phyloP scores from a whole-genome alignment of 2,113 vertebrate species.

The Gopherus evgoodei region DNA sequence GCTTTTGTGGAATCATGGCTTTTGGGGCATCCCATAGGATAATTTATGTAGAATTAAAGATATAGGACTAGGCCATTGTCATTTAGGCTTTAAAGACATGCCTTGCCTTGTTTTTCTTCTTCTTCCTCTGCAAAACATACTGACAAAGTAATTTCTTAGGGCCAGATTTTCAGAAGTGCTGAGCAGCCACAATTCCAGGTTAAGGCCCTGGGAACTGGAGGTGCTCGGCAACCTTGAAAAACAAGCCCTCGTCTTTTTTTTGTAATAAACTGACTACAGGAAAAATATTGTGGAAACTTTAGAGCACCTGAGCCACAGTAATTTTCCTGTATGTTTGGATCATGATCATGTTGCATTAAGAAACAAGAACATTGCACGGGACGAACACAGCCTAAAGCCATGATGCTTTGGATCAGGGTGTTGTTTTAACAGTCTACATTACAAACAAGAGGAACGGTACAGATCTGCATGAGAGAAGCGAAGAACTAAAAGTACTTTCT shows the following conservation, averaged over 20 bases:
- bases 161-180: neutral
- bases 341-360: neutral
- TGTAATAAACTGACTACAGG: neutral
- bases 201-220: neutral
- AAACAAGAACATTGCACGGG: neutral
- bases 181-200: neutral
- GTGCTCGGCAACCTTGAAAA: neutral
- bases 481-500: neutral
- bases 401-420: neutral
- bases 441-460: neutral
- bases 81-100: constrained; percentile 50
- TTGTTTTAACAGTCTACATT: neutral
- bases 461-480: neutral
- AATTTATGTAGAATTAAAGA: constrained; percentile 68
- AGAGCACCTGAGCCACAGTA: neutral
- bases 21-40: constrained; percentile 15
- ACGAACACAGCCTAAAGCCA: neutral
- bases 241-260: neutral
- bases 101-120: constrained; percentile 66
- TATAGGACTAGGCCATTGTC: constrained; percentile 61
- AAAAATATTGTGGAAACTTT: neutral
- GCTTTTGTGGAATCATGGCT: constrained; percentile 56
- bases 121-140: constrained; percentile 41
- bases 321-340: rapidly evolving
- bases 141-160: constrained; percentile 10